Evolutionary conservation across 2,888 invertebrate genomes (phyloP).

Genomic region (Calameuta filiformis): DNA sequence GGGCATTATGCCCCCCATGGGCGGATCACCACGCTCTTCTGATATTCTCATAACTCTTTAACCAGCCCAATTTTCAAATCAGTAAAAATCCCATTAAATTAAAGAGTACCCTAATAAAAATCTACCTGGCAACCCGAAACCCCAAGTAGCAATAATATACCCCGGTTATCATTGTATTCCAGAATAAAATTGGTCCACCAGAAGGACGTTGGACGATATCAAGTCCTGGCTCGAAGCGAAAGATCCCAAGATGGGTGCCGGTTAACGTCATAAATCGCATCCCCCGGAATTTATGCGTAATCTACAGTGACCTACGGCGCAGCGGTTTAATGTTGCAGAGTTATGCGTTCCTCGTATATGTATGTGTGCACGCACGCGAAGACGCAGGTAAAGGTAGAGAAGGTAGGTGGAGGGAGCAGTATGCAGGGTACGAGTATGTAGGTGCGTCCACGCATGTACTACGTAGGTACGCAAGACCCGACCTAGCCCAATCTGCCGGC

Average conservation of each 20-base stretch:
- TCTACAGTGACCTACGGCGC: constrained; percentile 48
- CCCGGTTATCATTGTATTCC: background rate
- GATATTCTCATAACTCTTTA: background rate
- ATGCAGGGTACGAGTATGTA: background rate
- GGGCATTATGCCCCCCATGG: constrained; percentile 24
- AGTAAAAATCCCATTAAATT: constrained; percentile 1
- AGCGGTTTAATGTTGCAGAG: constrained; percentile 46
- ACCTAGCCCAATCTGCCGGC: constrained; percentile 56
- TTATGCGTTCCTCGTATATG: constrained; percentile 32
- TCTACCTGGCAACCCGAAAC: background rate
- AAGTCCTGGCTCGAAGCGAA: constrained; percentile 67
- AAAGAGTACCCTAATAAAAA: background rate
- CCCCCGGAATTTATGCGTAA: constrained; percentile 52
- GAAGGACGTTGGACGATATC: constrained; percentile 64
- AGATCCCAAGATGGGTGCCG: constrained; percentile 59
- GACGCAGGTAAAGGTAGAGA: background rate
- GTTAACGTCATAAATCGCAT: constrained; percentile 41
- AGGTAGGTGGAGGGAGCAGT: background rate
- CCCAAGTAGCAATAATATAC: background rate
- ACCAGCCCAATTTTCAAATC: background rate
- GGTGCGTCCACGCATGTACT: background rate
- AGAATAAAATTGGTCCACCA: constrained; percentile 19
- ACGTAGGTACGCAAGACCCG: constrained; percentile 37
- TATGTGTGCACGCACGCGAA: constrained; percentile 16
- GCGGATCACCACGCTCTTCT: background rate